Evolutionary conservation across 1,140 invertebrate species (phyloP), one percentile per base, ranked within the genome.

Genomic region (Notospermus geniculatus): DNA sequence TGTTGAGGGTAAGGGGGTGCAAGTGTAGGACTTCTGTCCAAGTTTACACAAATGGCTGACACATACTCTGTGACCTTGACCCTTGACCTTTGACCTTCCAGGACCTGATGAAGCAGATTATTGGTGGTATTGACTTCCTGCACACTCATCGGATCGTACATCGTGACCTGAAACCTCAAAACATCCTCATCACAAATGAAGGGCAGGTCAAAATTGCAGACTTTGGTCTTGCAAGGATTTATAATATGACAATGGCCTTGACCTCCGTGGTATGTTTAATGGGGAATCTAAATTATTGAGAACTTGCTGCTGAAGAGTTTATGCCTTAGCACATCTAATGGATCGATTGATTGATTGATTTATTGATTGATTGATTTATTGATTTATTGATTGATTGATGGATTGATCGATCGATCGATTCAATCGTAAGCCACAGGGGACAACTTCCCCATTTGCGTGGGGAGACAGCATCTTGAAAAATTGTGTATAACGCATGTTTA

Each of bases 141-240:
- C 80, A 82, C 65, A 66, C 73, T 25, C 72, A 81, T 59, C 63
- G 78, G 54, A 79, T 82, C 25, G 69, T 80, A 13, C 80, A 80
- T 62, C 70, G 79, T 30, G 80, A 83, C 58, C 63, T 83, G 9
- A 83, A 83, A 80, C 96, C 96, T 0, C 95, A 98, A 78, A 99
- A 99, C 82, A 84, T 98, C 45, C 83, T 99, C 17, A 88, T 99
- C 4, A 92, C 93, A 0, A 84, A 85, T 22, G 83, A 87, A 54
- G 92, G 93, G 9, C 83, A 87, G 57, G 87, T 99, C 0, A 98
- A 98, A 83, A 84, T 99, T 0, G 94, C 95, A 0, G 97, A 98
- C 84, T 99, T 99, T 83, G 96, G 96, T 0, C 79, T 99, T 13
- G 94, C 95, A 0, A 92, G 95, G 78, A 92, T 92, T 0, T 98